A percentile compares a stretch with the other conserved stretches of the same genome.
These are phyloP conservation scores for Cliona cf. orientalis DNA, from an alignment of 37 sponge, comb jelly and placozoan species.

Conservation along the genomic window DNA sequence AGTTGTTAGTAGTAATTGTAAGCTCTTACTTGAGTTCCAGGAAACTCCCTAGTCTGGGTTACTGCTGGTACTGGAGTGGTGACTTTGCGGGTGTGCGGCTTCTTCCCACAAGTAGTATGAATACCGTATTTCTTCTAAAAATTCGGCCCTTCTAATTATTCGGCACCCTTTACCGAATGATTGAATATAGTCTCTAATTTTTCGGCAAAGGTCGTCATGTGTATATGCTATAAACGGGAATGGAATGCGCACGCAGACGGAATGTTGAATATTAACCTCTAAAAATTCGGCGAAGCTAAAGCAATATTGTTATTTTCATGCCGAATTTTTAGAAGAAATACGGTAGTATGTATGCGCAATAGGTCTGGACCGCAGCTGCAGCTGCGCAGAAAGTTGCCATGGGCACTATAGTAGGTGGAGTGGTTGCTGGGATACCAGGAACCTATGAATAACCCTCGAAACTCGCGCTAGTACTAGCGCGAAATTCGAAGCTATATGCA, in stretches of 20 bases:
- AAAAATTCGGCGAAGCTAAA: too few species aligned
- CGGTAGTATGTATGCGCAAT: not conserved
- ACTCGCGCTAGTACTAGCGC: not conserved
- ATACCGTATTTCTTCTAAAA: too few species aligned
- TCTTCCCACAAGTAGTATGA: not conserved
- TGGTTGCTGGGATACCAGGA: not conserved
- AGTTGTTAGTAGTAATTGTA: not conserved
- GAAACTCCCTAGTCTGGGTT: not conserved
- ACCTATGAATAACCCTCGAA: not conserved
- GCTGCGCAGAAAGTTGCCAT: not conserved
- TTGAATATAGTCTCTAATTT: too few species aligned
- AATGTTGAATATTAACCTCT: too few species aligned
- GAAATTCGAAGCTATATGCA: not conserved
- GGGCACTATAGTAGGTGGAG: not conserved
- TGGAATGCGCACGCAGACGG: too few species aligned
- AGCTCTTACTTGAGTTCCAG: not conserved
- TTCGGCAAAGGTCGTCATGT: too few species aligned
- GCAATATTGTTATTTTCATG: too few species aligned
- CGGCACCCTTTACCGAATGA: too few species aligned
- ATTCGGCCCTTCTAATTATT: too few species aligned
- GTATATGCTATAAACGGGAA: too few species aligned
- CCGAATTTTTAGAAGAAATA: too few species aligned
- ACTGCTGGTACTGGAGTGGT: not conserved
- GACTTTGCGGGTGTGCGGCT: not conserved
- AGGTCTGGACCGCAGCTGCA: not conserved